Evolutionary conservation across 2,888 invertebrate genomes (phyloP), one percentile per base, ranked within the genome.

Genomic region (Drosophila infuscata): DNA sequence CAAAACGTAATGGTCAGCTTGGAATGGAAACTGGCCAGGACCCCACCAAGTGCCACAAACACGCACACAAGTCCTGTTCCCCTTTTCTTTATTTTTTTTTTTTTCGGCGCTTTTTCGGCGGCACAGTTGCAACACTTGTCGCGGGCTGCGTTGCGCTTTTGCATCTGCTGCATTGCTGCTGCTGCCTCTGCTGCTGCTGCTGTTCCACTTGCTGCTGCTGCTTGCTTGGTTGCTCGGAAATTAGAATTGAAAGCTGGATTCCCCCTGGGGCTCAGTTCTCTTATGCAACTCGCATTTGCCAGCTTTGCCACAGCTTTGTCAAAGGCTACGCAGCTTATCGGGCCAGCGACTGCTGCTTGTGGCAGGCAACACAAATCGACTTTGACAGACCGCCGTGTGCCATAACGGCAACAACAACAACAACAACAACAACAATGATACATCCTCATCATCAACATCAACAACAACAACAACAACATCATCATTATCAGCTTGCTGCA

Each of bases 341-440:
- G 70, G 80, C 83, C 83, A 61, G 67, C 69, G 80, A 65, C 79
- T 79, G 67, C 70, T 62, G 61, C 54, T 69, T 56, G 59, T 83
- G 70, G 81, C 79, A 78, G 68, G 67, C 67, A 75, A 70, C 75
- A 66, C 77, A 90, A 88, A 90, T 78, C 71, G 89, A 82, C 81
- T 82, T 77, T 85, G 84, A 85, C 84, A 90, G 89, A 43, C 86
- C 69, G 56, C 82, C 54, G 70, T 85, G 88, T 64, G 88, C 76
- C 67, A 57, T 7, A 38, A 29, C 25, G 29, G 25, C 52, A 66
- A 64, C 52, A 71, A 30, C 65, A 70, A 48, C 71, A 60, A 11
- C 74, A 67, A 41, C 56, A 33, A 59, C 48, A 63, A 32, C 56
- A 58, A 43, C 36, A 43, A 20, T 32, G 30, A 35, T 48, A 38